Evolutionary conservation across 2,113 vertebrate species (phyloP), one percentile per base, ranked within the genome.

Genomic region (Trichomycterus rosablanca): DNA sequence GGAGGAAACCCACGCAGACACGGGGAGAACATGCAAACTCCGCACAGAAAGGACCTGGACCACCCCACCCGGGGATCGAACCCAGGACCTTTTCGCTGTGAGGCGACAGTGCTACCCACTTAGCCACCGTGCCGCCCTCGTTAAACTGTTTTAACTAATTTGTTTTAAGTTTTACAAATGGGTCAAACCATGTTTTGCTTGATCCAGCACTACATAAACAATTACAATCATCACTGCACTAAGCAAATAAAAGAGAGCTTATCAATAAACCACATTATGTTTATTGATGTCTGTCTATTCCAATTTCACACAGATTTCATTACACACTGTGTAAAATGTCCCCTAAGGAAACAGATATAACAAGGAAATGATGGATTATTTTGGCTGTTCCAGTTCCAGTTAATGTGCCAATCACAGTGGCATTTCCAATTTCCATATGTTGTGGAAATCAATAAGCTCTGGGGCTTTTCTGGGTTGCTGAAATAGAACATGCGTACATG

Each of bases 271-370:
- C 50, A 59, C 63, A 74, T 63, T 59, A 67, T 72, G 74, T 72
- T 75, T 72, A 75, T 72, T 60, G 74, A 75, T 60, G 59, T 49
- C 54, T 68, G 63, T 53, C 67, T 69, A 70, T 70, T 68, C 67
- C 66, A 72, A 75, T 75, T 72, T 67, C 63, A 56, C 67, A 50
- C 59, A 18, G 59, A 50, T 63, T 59, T 67, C 61, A 70, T 70
- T 63, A 42, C 63, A 59, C 35, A 10, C 51, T 12, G 26, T 50
- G 19, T 65, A 40, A 56, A 63, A 49, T 52, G 56, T 37, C 37
- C 65, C 64, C 67, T 15, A 50, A 51, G 54, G 72, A 46, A 60
- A 59, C 7, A 42, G 45, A 66, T 54, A 67, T 70, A 63, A 74
- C 59, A 51, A 67, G 68, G 55, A 58, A 51, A 74, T 56, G 72